Evolutionary conservation across 2,888 invertebrate genomes (phyloP), one percentile per base, ranked within the genome.

Genomic region (Homarus gammarus): DNA sequence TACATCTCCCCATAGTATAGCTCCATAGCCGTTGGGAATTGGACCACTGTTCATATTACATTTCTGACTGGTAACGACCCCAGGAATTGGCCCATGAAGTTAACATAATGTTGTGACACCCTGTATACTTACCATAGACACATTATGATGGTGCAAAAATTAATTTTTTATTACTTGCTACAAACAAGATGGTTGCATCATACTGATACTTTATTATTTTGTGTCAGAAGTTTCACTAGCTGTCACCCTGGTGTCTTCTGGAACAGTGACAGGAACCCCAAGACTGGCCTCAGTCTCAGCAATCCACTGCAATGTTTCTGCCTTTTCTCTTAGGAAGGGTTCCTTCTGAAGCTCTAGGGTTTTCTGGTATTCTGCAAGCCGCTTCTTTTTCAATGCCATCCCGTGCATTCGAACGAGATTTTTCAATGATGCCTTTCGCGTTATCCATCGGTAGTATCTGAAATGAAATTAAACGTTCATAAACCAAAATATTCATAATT

Each of bases 381-480:
- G 96, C 38, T 95, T 94, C 68, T 95, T 93, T 36, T 95, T 95
- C 0, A 97, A 94, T 8, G 96, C 95, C 0, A 96, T 95, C 92
- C 97, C 97, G 93, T 97, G 96, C 93, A 95, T 94, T 91, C 96
- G 94, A 0, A 97, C 97, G 61, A 98, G 94, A 93, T 95, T 96
- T 31, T 95, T 95, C n/a, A 98, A 93, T 0, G 97, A 96, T 82
- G 96, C 95, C 93, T 96, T 97, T 56, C 97, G 95, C 0, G 96
- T 95, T 27, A 97, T 94, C 93, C 95, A 95, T 93, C 95, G 94
- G 92, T 94, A 95, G 31, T 95, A 92, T 36, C 95, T 95, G 93
- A 27, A 93, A 94, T 93, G 92, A 86, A 89, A 70, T 83, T n/a
- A 38, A 82, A 64, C 27, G 10, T 36, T 38, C 12, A 56, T 18